Evolutionary conservation across 1,140 invertebrate genomes (phyloP), one percentile per base, ranked within the genome.

Genomic region (Helicoverpa armigera): DNA sequence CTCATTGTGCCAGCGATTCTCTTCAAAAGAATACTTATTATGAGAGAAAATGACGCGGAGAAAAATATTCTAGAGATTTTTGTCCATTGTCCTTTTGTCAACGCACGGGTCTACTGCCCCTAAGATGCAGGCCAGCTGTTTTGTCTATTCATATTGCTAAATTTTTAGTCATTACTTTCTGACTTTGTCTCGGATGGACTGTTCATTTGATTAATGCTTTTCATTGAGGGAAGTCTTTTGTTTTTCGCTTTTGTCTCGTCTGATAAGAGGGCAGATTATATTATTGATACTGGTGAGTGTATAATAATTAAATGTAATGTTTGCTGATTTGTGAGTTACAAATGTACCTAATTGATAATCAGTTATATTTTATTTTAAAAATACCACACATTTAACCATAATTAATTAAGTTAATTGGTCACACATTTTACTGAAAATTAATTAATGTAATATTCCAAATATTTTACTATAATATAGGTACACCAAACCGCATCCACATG

Each of bases 11-110:
- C 76, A 56, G 73, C 74, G 76, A 82, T 84, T 85, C 75, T 76
- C 72, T 82, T 84, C 76, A 81, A 86, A 87, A 85, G 81, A 83
- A 85, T 83, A 83, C 76, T 82, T 82, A 84, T 78, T 85, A 82
- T 72, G 75, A 80, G 75, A 79, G 75, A 78, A 73, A 80, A 83
- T 83, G 79, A 81, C 73, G 79, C 69, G 54, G 77, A 83, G 75
- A 76, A 83, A 83, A 85, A 85, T 83, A 83, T 85, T 85, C 75
- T 56, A 60, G 51, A 81, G 72, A 78, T 81, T 80, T 83, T 82
- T 69, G 80, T 10, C 53, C 74, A 80, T 82, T 63, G 61, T 77
- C 77, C 77, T 74, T 82, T 82, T 79, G 72, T 79, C 50, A 35
- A 69, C 78, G 69, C 69, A 72, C 60, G 29, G 31, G 67, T 48